A percentile compares a stretch with the other conserved stretches of the same genome.
These are phyloP conservation scores for Nasonovia ribisnigri DNA, from an alignment of 2,888 invertebrate species.

Conservation along the genomic window DNA sequence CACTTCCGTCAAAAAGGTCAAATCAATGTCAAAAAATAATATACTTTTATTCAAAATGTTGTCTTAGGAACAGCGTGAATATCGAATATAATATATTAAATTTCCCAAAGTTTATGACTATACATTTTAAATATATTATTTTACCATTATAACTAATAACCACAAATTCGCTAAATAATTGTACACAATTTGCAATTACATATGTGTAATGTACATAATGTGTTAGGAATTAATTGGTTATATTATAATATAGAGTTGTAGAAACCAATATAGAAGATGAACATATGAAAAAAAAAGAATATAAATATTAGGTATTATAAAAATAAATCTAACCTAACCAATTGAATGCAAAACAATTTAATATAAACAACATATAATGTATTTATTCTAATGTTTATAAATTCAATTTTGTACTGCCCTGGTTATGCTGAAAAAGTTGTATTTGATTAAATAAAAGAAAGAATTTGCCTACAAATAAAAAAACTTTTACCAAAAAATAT, in stretches of 20 bases:
- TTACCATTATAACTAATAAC: background rate
- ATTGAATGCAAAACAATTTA: too few species aligned
- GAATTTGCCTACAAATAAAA: background rate
- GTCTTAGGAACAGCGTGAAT: background rate
- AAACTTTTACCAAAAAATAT: background rate
- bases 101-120: background rate
- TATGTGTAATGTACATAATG: background rate
- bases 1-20: background rate
- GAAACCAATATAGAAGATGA: too few species aligned
- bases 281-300: too few species aligned
- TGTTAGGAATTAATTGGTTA: background rate
- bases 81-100: background rate
- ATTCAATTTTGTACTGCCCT: background rate
- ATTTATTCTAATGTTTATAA: background rate
- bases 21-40: conserved; percentile 41
- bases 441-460: background rate
- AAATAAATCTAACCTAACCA: too few species aligned
- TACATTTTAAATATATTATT: background rate
- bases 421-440: background rate
- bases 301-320: too few species aligned
- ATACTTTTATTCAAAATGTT: conserved; percentile 28
- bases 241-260: too few species aligned
- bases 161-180: background rate
- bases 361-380: background rate
- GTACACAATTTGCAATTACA: background rate